Conservation (phyloP, 2,797 vertebrate species). For the Onychomys leucogaster region DNA sequence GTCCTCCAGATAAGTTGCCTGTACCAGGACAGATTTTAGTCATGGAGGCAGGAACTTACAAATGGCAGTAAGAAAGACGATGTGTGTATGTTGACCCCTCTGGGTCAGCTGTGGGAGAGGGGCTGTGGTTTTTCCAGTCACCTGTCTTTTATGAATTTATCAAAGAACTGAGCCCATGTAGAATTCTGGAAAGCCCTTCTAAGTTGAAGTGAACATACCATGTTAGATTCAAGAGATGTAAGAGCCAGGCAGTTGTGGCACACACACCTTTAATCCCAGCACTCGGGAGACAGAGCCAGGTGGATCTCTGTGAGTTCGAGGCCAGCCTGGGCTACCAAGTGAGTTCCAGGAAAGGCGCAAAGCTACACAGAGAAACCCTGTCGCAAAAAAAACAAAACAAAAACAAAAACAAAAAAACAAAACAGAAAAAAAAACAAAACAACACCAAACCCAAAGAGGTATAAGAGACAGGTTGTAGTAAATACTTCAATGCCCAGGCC, state of each 20-base stretch:
- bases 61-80: background rate
- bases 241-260: too few relatives aligned
- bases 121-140: background rate
- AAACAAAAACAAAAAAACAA: too few relatives aligned
- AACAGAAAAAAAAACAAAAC: too few relatives aligned
- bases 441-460: too few relatives aligned
- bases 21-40: background rate
- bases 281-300: too few relatives aligned
- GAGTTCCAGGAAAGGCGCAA: too few relatives aligned
- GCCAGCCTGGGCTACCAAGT: too few relatives aligned
- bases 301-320: too few relatives aligned
- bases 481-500: background rate
- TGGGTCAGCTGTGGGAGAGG: background rate
- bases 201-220: background rate
- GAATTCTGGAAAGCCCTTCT: background rate
- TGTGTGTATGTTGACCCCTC: background rate
- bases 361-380: too few relatives aligned
- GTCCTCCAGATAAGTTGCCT: background rate
- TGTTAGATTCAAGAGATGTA: background rate
- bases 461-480: background rate
- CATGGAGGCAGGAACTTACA: background rate
- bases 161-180: background rate
- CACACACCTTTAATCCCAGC: too few relatives aligned
- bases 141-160: background rate
- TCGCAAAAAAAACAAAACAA: too few relatives aligned